Percentiles rank a stretch among this genome's conserved stretches.
These are phyloP conservation scores for Chlamydotis undulata DNA, from an alignment of 2,113 vertebrate genomes.

Conservation along the genomic window DNA sequence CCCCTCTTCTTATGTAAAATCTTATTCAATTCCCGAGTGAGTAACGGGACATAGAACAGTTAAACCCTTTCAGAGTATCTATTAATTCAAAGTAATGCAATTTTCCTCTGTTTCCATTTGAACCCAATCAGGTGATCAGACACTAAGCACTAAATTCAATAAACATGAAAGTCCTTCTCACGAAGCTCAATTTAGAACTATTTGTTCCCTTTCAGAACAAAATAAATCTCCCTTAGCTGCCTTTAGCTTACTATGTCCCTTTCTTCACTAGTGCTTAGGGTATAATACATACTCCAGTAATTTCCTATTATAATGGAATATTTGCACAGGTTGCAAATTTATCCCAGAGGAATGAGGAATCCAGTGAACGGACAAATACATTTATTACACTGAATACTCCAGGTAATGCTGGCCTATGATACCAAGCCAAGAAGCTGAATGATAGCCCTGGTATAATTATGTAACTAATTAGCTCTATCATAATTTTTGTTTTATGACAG, in stretches of 20 bases:
- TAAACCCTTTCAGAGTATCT: slow-evolving; percentile 46
- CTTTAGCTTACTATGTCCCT: slow-evolving; percentile 13
- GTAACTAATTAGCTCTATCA: slow-evolving; percentile 64
- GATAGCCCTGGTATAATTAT: slow-evolving; percentile 29
- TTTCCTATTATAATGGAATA: slow-evolving; percentile 41
- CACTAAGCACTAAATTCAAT: slow-evolving; percentile 19
- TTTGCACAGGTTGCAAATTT: slow-evolving; percentile 14
- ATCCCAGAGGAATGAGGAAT: slow-evolving; percentile 18
- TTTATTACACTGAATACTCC: neutral
- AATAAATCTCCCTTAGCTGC: neutral
- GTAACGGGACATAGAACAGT: neutral
- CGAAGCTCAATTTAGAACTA: slow-evolving; percentile 9
- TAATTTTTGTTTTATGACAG: slow-evolving; percentile 64
- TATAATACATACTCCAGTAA: neutral
- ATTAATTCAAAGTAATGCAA: slow-evolving; percentile 29
- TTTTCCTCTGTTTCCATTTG: slow-evolving; percentile 43
- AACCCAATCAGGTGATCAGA: slow-evolving; percentile 10
- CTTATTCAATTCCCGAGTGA: neutral
- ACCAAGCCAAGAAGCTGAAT: slow-evolving; percentile 20
- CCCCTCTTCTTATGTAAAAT: neutral
- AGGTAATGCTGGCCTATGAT: slow-evolving; percentile 14
- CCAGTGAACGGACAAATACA: neutral
- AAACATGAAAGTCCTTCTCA: slow-evolving; percentile 27
- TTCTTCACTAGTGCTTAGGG: neutral
- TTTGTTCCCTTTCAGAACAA: slow-evolving; percentile 7